Conservation (phyloP, 2,888 invertebrate species). For the Dolomedes plantarius region DNA sequence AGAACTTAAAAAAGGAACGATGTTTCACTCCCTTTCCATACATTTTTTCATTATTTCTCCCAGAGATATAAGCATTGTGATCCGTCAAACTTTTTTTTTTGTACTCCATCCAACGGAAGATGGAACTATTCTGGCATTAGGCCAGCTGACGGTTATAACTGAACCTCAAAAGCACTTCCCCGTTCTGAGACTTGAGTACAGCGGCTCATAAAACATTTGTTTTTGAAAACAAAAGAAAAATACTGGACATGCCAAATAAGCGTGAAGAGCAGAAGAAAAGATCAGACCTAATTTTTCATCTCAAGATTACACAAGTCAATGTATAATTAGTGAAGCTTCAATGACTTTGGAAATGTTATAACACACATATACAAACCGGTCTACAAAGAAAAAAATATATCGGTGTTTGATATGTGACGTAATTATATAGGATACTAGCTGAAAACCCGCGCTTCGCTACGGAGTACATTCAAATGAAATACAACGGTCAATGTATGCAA, state of each 20-base stretch:
- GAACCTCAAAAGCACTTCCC: constrained; percentile 44
- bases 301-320: not conserved
- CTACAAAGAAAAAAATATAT: too few species aligned
- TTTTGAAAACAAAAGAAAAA: not conserved
- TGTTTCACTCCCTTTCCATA: constrained; percentile 32
- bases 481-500: too few species aligned
- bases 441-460: too few species aligned
- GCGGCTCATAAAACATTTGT: constrained; percentile 47
- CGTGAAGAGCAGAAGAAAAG: not conserved
- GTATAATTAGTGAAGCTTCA: not conserved
- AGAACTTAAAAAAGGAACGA: constrained; percentile 32
- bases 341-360: too few species aligned
- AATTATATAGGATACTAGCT: too few species aligned
- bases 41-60: constrained; percentile 48
- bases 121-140: constrained; percentile 44
- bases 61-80: constrained; percentile 60
- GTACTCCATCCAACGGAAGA: constrained; percentile 25
- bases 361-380: too few species aligned
- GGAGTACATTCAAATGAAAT: too few species aligned
- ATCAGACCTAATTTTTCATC: not conserved
- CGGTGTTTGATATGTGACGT: too few species aligned
- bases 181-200: constrained; percentile 2
- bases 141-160: constrained; percentile 56
- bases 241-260: not conserved
- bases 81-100: constrained; percentile 46